phyloP scores from a whole-genome alignment of 2,797 vertebrate species.

The Pipistrellus pipistrellus region DNA sequence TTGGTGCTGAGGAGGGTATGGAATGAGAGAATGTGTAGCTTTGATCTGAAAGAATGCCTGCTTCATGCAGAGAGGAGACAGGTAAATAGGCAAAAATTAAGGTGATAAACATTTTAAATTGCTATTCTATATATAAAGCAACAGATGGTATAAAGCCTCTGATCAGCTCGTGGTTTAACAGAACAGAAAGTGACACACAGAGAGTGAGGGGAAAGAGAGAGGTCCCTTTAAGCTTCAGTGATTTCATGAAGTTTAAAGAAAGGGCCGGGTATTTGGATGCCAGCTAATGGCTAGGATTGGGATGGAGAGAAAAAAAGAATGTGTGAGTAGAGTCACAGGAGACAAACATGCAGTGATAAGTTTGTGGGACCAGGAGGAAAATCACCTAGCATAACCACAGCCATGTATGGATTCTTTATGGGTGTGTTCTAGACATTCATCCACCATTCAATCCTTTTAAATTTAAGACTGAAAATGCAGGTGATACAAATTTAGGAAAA shows the following conservation, averaged over 20 bases:
- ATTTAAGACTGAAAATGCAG: conserved; percentile 18
- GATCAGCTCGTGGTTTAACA: background rate
- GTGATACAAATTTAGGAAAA: background rate
- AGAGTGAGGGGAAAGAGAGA: background rate
- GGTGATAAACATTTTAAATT: background rate
- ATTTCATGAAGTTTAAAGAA: background rate
- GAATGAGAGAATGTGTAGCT: background rate
- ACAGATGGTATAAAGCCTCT: background rate
- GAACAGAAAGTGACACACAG: background rate
- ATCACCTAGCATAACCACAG: background rate
- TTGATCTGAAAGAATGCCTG: background rate
- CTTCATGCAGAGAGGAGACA: background rate
- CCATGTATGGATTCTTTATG: background rate
- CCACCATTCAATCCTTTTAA: background rate
- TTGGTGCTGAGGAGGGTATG: background rate
- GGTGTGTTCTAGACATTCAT: background rate
- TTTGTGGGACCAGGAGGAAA: background rate
- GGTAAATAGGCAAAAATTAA: background rate
- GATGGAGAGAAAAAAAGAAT: background rate
- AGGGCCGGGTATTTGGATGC: background rate
- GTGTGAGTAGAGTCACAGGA: background rate
- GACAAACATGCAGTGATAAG: background rate
- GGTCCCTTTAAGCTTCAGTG: background rate
- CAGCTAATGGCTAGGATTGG: background rate
- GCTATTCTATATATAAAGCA: background rate